A percentile compares a stretch with the other conserved stretches of the same genome.
Evolutionary conservation across 2,888 invertebrate genomes (phyloP).

Genomic region (Drosophila affinis): DNA sequence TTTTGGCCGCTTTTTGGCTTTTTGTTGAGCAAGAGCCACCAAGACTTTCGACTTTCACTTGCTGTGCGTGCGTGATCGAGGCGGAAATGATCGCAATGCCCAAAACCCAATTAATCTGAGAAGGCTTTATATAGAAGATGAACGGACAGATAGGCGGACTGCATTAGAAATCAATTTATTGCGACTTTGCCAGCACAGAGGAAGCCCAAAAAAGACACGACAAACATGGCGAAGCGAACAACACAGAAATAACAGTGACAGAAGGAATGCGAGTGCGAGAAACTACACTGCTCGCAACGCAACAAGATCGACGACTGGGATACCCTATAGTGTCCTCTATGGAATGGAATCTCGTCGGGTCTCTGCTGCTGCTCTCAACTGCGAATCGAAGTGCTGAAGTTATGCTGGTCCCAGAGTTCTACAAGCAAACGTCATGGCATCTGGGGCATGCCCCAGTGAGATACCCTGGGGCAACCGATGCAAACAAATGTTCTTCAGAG

Average conservation of each 20-base stretch:
- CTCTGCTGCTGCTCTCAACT: neutral
- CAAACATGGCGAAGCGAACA: conserved; percentile 13
- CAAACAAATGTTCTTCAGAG: conserved; percentile 5
- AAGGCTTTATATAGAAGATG: conserved; percentile 36
- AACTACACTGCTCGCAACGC: neutral
- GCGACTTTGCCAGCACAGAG: conserved; percentile 68
- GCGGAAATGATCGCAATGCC: conserved; percentile 44
- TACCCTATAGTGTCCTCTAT: conserved; percentile 6
- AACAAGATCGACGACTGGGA: neutral
- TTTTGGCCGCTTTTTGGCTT: neutral
- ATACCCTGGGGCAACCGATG: conserved; percentile 13
- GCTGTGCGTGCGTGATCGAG: conserved; percentile 25
- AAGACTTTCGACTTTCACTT: conserved; percentile 44
- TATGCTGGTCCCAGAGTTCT: neutral
- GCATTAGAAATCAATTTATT: conserved; percentile 75
- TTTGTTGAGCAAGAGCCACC: conserved; percentile 4
- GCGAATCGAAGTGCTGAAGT: neutral
- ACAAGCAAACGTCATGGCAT: neutral
- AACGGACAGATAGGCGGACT: conserved; percentile 43
- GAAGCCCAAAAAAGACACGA: conserved; percentile 23
- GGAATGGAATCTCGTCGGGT: neutral
- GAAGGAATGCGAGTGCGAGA: neutral
- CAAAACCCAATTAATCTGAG: conserved; percentile 47
- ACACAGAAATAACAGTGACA: conserved; percentile 21
- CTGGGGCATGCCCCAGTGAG: neutral